Base-by-base conservation (phyloP, 2,113 vertebrate genomes). In the Peromyscus polionotus region DNA sequence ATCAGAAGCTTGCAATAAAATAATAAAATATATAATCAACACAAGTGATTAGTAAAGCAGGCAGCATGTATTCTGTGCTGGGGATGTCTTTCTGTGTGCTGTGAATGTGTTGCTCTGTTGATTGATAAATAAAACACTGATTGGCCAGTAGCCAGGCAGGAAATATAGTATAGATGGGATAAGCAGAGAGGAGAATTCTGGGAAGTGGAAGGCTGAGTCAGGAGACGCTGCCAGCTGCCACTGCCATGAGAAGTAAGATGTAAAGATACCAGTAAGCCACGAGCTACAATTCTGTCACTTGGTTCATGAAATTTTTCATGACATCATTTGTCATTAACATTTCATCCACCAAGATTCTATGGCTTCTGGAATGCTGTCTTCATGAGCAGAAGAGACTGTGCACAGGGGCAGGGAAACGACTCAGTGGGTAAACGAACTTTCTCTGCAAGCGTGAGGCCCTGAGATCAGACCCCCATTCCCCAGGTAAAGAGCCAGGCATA, bases 281-380 rank as follows among this genome's bases (percentile, higher is more conserved):
- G 45, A 48, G 45, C 45, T 48, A 48, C 45, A 48, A 48, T 93
- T 98, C 83, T 97, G 73, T 61, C 77, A 93, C 59, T 45, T 97
- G 97, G 98, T 98, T 98, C 97, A 98, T 16, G 70, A 98, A 92
- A 88, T 94, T 77, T 94, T 48, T 39, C 94, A 90, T 76, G 97
- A 95, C 97, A 95, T 59, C 88, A 98, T 97, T 95, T 97, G 97
- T 97, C 94, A 95, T 36, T 97, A 95, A 68, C 70, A 94, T 96
- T 95, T 95, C 89, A 96, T 97, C 89, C 94, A 63, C 57, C 67
- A 67, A 13, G 63, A 67, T 48, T 67, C 67, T 67, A 22, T 22
- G 45, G 92, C 36, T 42, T 7, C 16, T 83, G 33, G 89, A 98
- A 97, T 57, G 72, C 77, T 81, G 83, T 80, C 67, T 96, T 95